Base-by-base conservation (phyloP, 2,797 vertebrate genomes). In the Acanthopagrus latus region DNA sequence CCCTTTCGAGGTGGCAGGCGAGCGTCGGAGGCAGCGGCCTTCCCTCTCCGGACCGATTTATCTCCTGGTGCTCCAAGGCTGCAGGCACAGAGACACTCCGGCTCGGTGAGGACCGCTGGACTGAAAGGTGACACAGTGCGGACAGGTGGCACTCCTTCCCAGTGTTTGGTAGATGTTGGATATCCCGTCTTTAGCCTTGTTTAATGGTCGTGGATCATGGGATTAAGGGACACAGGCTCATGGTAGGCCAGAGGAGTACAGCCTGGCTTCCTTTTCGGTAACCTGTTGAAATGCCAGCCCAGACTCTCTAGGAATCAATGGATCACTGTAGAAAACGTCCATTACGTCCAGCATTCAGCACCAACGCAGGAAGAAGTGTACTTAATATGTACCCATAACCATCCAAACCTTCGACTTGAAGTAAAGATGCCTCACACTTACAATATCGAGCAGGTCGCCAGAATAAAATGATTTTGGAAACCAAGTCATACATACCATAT, bases 1-100 rank as follows among this genome's bases (percentile, higher is more conserved):
- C 94, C 91, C 91, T 90, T 89, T 88, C 17, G 84, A 85, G 88
- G 85, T 84, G 81, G 71, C 80, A 63, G 76, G 55, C 48, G 8
- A 80, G 65, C 29, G 8, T 79, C 76, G 20, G 56, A 66, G 58
- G 50, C 71, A 47, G 86, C 60, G 29, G 68, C 77, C 64, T 25
- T 78, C 16, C 54, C 38, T 41, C 64, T 81, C 71, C 46, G 25
- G 18, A 62, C 56, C 64, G n/a, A 79, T 84, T 89, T 79, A 68
- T 74, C 23, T 66, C n/a, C 71, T 21, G 70, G 63, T 62, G 0
- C 66, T 52, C 20, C 0, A 65, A 72, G 44, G 62, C 70, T 64
- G 48, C 62, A 64, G 62, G 8, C 47, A 62, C 20, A 25, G 63
- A 72, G 44, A 48, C 66, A 2, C 59, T 29, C 29, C 5, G 33